A percentile compares a stretch with the other conserved stretches of the same genome.
Conservation (phyloP, 2,888 invertebrate genomes). For the Calameuta pallipes region DNA sequence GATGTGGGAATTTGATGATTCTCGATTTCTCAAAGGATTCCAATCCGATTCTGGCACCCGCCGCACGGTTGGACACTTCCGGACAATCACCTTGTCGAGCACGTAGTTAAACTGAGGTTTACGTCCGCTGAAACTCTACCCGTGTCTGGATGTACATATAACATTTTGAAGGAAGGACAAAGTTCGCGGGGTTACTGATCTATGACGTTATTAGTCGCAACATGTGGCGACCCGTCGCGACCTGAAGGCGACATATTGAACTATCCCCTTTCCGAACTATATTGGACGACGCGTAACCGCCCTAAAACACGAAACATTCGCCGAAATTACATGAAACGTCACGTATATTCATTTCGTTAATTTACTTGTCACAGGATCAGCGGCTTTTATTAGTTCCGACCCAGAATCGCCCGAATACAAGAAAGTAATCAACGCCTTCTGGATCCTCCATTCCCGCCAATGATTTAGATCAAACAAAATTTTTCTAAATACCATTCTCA, state of each 20-base stretch:
- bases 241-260: constrained; percentile 49
- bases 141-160: background rate
- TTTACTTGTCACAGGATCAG: constrained; percentile 31
- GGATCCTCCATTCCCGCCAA: constrained; percentile 17
- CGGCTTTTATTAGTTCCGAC: constrained; percentile 28
- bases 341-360: constrained; percentile 27
- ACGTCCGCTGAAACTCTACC: background rate
- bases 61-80: background rate
- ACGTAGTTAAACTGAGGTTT: background rate
- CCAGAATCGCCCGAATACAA: constrained; percentile 23
- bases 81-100: background rate
- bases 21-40: background rate
- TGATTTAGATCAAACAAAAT: constrained; percentile 11
- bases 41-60: background rate
- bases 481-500: background rate
- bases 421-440: constrained; percentile 28
- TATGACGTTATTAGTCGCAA: constrained; percentile 54
- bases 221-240: constrained; percentile 49
- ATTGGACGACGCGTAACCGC: constrained; percentile 30
- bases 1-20: background rate
- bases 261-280: constrained; percentile 31
- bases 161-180: constrained; percentile 30
- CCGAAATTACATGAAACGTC: constrained; percentile 26
- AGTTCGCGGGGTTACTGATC: constrained; percentile 48
- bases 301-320: constrained; percentile 16